Conservation (phyloP, 2,888 invertebrate species). For the Theretra japonica region DNA sequence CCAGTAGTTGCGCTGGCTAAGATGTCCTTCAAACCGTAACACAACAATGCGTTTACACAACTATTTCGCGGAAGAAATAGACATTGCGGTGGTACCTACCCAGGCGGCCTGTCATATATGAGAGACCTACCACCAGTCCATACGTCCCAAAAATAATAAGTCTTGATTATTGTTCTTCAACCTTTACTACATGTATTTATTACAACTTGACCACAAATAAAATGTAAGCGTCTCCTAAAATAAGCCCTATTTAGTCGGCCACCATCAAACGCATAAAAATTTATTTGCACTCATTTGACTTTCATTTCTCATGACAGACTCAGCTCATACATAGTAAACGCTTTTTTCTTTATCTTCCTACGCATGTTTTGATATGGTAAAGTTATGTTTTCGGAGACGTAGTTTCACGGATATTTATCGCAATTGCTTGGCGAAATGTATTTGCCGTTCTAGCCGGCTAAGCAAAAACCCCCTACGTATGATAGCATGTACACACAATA, state of each 20-base stretch:
- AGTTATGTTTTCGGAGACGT: conserved; percentile 29
- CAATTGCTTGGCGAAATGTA: not conserved
- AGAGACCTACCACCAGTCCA: too few relatives aligned
- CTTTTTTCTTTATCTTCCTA: conserved; percentile 33
- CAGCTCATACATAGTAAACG: conserved; percentile 74
- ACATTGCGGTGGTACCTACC: too few relatives aligned
- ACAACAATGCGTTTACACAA: too few relatives aligned
- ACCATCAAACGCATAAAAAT: conserved; percentile 73
- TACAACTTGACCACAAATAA: not conserved
- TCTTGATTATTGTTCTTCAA: too few relatives aligned
- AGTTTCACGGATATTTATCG: conserved; percentile 4
- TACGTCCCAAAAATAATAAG: too few relatives aligned
- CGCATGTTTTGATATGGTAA: conserved; percentile 32
- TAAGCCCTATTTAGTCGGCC: conserved; percentile 51
- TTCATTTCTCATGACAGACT: conserved; percentile 66
- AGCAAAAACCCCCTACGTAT: too few relatives aligned
- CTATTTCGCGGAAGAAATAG: too few relatives aligned
- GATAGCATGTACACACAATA: too few relatives aligned
- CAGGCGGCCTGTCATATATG: too few relatives aligned
- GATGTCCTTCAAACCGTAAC: too few relatives aligned
- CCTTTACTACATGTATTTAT: not conserved
- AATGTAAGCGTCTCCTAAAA: not conserved
- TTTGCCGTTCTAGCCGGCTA: not conserved
- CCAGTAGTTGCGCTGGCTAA: too few relatives aligned
- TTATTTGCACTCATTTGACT: conserved; percentile 76